Evolutionary conservation across 2,113 vertebrate species (phyloP), one percentile per base, ranked within the genome.

Genomic region (Triplophysa dalaica): DNA sequence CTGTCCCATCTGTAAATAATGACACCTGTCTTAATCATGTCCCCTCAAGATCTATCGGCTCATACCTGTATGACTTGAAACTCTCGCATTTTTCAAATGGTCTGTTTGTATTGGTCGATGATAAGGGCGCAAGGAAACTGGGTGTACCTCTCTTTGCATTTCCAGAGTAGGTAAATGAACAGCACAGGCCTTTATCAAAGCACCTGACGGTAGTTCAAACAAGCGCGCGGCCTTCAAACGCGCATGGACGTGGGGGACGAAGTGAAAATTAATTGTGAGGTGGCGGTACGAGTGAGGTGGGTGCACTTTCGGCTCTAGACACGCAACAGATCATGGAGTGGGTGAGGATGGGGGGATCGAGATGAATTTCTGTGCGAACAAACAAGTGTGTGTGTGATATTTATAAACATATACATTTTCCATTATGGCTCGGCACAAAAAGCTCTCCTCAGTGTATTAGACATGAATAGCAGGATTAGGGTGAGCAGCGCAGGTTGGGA

Each of bases 121-220:
- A 91, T 93, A 89, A 91, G 87, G 85, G 56, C 64, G 78, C 63
- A 68, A 77, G 79, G 92, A 90, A 90, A 81, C 78, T 92, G 89
- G 92, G 92, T 91, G 94, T 90, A 90, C 89, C 92, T 89, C 85
- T 94, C 86, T 94, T 94, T 94, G 90, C 90, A 83, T 91, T 93
- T 90, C 89, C 85, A 88, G 74, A 87, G 89, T 87, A 89, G 90
- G 90, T 93, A 88, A 94, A 91, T 85, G 87, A 89, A 81, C 88
- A 87, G 89, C 24, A 89, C 93, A 92, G 93, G 87, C 86, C 91
- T 92, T 95, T 95, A 95, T 95, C 95, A 94, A 91, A 91, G 91
- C 88, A 90, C 90, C 91, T 92, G 93, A 93, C 92, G 91, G 91
- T 92, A 92, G 91, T 90, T 91, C 91, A 93, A 83, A 84, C 13